Conservation (phyloP, 1,140 invertebrate species). For the Drosophila pallidifrons region DNA sequence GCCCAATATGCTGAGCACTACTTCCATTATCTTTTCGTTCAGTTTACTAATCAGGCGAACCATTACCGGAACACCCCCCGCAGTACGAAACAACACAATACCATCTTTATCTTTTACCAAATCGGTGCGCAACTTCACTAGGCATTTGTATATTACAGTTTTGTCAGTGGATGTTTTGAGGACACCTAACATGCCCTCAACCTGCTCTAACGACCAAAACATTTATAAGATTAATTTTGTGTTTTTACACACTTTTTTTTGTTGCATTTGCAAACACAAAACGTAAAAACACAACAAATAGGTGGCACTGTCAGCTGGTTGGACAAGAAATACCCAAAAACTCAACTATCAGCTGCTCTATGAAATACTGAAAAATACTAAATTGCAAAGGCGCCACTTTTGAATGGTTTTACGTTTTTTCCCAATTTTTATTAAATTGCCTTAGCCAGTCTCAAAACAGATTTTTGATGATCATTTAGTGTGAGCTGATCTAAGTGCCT, state of each 20-base stretch:
- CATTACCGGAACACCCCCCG: slow-evolving; percentile 76
- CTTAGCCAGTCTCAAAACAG: no score
- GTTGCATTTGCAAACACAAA: slow-evolving; percentile 47
- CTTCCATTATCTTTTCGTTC: slow-evolving; percentile 85
- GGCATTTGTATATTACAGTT: slow-evolving; percentile 75
- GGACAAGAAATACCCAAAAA: slow-evolving; percentile 24
- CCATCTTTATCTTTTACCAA: slow-evolving; percentile 81
- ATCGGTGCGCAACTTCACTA: slow-evolving; percentile 80
- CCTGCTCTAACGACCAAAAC: slow-evolving; percentile 64
- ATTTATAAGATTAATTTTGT: slow-evolving; percentile 38
- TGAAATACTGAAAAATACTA: slow-evolving; percentile 16
- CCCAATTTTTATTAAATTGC: no score
- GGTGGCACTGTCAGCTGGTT: slow-evolving; percentile 8
- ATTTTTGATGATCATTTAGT: no score
- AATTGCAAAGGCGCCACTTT: not conserved
- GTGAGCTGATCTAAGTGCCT: no score
- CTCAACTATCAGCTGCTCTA: not conserved
- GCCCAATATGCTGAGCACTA: slow-evolving; percentile 86
- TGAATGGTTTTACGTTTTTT: not conserved
- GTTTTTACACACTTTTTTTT: slow-evolving; percentile 38
- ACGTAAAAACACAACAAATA: slow-evolving; percentile 40
- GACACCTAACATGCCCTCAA: slow-evolving; percentile 70
- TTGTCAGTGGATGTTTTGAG: slow-evolving; percentile 80
- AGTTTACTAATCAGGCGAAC: slow-evolving; percentile 70
- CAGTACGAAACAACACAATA: slow-evolving; percentile 73